Evolutionary conservation across 1,140 invertebrate species (phyloP), one percentile per base, ranked within the genome.

Genomic region (Drepana arcuata): DNA sequence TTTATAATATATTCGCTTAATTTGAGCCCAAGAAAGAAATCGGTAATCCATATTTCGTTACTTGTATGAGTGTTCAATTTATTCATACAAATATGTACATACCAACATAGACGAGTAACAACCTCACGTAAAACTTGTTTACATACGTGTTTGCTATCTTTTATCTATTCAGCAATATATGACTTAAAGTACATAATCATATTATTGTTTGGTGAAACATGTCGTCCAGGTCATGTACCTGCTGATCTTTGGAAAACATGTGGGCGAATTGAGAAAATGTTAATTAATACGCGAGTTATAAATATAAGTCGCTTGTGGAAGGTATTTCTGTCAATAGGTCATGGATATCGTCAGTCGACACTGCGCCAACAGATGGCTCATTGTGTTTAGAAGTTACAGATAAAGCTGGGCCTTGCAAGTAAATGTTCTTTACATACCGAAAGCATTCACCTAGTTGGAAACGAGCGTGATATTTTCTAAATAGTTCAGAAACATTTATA

Each of bases 311-410:
- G 34, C 42, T 44, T 34, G 24, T 26, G 4, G n/a, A n/a, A 26
- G 24, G 41, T 43, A 47, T 57, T 50, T 45, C 50, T 60, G 62
- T 65, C 61, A 70, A 53, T 61, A 44, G 58, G 59, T 61, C 53
- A 60, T 44, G 69, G 63, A 48, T 58, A 54, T 41, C 52, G 66
- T 72, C 71, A 63, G 34, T 70, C 66, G 49, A 54, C 64, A 52
- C 48, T 41, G 32, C 40, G 36, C 32, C 45, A 67, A 66, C 72
- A 71, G 62, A 77, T 71, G 69, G 60, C 42, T 48, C 42, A 65
- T 66, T 72, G 68, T 72, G 49, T 64, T 59, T 40, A 45, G 42
- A 48, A 26, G 37, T 24, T n/a, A 16, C 38, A 64, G 66, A 75
- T 67, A 74, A n/a, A 71, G 66, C 39, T 57, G 52, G 54, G 49